phyloP scores from a whole-genome alignment of 2,113 vertebrate genomes.

The Eira barbara region DNA sequence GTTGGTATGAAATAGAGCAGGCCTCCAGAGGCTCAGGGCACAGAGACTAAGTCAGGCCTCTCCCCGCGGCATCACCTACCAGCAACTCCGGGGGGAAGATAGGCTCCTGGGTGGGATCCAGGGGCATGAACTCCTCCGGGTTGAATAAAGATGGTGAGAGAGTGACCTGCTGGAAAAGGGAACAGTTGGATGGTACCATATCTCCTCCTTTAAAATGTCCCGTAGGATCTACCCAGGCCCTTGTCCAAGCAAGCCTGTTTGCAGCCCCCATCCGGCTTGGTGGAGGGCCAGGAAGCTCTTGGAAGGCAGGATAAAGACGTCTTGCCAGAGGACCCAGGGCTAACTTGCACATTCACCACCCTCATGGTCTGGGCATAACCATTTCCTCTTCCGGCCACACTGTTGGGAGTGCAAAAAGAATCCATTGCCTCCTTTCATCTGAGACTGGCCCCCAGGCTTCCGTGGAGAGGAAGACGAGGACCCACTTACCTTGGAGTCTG shows the following conservation, averaged over 20 bases:
- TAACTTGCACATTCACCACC: background rate
- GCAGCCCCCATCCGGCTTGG: background rate
- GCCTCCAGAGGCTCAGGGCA: background rate
- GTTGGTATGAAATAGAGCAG: background rate
- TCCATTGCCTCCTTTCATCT: background rate
- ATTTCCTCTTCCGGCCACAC: background rate
- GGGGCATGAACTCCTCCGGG: slow-evolving; percentile 88
- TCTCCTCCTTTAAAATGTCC: background rate
- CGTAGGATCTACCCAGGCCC: background rate
- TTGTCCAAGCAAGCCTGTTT: background rate
- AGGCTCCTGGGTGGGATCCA: slow-evolving; percentile 95
- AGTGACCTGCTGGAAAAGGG: slow-evolving; percentile 68
- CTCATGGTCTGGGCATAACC: rapidly evolving
- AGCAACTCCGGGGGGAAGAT: slow-evolving; percentile 96
- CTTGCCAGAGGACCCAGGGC: background rate
- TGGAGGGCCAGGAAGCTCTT: background rate
- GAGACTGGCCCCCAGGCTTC: background rate
- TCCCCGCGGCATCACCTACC: slow-evolving; percentile 77
- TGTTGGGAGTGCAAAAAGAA: background rate
- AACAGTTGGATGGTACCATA: background rate
- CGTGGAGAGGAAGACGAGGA: background rate
- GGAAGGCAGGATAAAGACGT: background rate
- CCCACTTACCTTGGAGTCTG: slow-evolving; percentile 67
- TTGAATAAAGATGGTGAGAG: slow-evolving; percentile 83
- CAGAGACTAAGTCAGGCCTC: background rate